Conservation (phyloP, 2,888 invertebrate species). For the Eupithecia exiguata region DNA sequence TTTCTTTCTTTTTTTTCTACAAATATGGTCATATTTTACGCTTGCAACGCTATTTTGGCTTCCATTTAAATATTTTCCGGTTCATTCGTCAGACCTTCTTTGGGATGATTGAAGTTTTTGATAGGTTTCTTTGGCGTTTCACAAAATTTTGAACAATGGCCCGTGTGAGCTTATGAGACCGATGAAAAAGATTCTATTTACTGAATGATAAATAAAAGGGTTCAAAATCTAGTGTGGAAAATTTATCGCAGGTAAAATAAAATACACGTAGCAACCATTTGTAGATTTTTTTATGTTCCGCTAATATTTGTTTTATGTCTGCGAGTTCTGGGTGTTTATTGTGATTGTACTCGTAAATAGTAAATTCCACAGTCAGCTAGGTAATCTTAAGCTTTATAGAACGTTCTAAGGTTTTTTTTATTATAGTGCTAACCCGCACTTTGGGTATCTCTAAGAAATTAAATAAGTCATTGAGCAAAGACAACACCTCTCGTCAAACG, state of each 20-base stretch:
- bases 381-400: not conserved
- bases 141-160: conserved; percentile 7
- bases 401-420: no score
- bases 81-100: conserved; percentile 80
- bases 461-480: no score
- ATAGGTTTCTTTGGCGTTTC: conserved; percentile 40
- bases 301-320: not conserved
- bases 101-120: conserved; percentile 71
- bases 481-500: no score
- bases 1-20: conserved; percentile 62
- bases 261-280: not conserved
- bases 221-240: not conserved
- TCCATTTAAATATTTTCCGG: conserved; percentile 82
- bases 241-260: not conserved
- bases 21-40: conserved; percentile 78
- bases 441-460: no score
- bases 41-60: conserved; percentile 75
- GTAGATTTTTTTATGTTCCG: not conserved
- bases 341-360: not conserved
- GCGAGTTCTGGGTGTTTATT: not conserved
- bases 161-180: not conserved
- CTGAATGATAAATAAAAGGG: not conserved
- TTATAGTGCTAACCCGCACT: no score
- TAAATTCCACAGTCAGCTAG: not conserved
- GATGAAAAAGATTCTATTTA: not conserved